Conservation (phyloP, 2,113 vertebrate species). For the Thunnus thynnus region DNA sequence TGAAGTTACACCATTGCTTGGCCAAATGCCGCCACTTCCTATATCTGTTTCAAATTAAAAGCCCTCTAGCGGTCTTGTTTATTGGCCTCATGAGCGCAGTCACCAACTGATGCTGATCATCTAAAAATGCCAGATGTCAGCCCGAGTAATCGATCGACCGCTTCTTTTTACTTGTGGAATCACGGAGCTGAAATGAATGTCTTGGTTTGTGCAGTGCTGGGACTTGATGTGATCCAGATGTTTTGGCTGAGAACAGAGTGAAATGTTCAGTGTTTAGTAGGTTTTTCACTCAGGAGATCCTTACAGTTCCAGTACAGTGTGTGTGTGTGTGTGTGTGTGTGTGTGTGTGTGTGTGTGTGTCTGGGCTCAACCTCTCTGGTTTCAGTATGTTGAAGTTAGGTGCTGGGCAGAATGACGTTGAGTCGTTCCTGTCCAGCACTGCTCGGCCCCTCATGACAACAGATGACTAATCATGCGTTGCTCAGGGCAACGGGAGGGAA, state of each 20-base stretch:
- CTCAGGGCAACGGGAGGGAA: slow-evolving; percentile 53
- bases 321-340: slow-evolving; percentile 4
- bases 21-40: no score
- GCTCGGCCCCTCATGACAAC: slow-evolving; percentile 16
- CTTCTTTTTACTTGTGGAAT: neutral
- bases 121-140: neutral
- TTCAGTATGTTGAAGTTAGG: neutral
- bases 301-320: neutral
- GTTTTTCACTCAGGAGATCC: neutral
- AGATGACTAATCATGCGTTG: slow-evolving; percentile 58
- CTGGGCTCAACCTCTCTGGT: slow-evolving; percentile 9
- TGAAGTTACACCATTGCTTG: no score
- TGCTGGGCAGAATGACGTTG: neutral
- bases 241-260: slow-evolving; percentile 8
- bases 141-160: no score
- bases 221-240: slow-evolving; percentile 59
- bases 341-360: neutral
- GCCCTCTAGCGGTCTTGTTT: neutral
- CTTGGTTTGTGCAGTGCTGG: slow-evolving; percentile 2
- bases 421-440: slow-evolving; percentile 20
- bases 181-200: neutral
- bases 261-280: neutral
- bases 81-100: neutral
- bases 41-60: no score
- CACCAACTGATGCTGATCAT: neutral